Conservation (phyloP, 1,140 invertebrate genomes). For the Pteromalus puparum region DNA sequence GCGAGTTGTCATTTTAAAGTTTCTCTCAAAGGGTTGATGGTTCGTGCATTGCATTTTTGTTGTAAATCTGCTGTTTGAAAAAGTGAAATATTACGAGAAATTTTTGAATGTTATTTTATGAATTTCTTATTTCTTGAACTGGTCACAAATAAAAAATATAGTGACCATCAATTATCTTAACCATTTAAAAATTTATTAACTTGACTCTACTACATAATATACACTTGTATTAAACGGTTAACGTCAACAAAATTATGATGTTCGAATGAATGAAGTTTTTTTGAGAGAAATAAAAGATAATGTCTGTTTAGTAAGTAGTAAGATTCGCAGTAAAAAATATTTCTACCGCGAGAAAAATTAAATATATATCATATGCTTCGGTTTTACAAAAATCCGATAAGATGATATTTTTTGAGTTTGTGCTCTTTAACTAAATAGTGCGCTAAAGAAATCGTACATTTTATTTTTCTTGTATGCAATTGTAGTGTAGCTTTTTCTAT, state of each 20-base stretch:
- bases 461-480: slow-evolving; percentile 39
- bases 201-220: slow-evolving; percentile 18
- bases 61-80: background rate
- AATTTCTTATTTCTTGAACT: slow-evolving; percentile 33
- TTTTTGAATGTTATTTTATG: slow-evolving; percentile 11
- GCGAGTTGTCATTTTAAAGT: background rate
- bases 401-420: slow-evolving; percentile 16
- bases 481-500: slow-evolving; percentile 28
- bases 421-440: background rate
- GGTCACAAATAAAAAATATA: background rate
- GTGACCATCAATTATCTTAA: slow-evolving; percentile 4
- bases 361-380: slow-evolving; percentile 41
- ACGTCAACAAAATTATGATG: slow-evolving; percentile 7
- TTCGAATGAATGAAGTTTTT: background rate
- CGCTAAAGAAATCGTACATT: slow-evolving; percentile 34
- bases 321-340: slow-evolving; percentile 13
- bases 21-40: background rate
- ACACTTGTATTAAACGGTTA: slow-evolving; percentile 20
- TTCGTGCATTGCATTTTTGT: slow-evolving; percentile 11
- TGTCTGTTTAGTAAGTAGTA: background rate
- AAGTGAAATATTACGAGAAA: background rate
- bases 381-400: slow-evolving; percentile 38
- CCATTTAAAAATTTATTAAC: slow-evolving; percentile 14
- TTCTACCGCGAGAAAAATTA: slow-evolving; percentile 23
- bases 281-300: background rate